Conservation (phyloP, 2,888 invertebrate species). For the Eupithecia dodoneata region DNA sequence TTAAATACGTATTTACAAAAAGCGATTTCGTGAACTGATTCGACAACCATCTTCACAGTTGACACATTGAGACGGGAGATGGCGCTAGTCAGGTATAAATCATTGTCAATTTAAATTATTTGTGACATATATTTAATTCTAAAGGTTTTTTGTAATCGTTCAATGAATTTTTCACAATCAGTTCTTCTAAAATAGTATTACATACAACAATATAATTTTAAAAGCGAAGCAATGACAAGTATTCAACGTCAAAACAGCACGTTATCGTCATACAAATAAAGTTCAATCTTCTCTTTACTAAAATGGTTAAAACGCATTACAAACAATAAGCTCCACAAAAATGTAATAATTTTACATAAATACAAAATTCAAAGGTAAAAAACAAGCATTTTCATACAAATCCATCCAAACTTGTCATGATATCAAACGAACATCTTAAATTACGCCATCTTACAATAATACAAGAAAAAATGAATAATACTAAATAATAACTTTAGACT, state of each 20-base stretch:
- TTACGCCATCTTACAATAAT: constrained; percentile 79
- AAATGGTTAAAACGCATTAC: constrained; percentile 57
- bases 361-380: constrained; percentile 59
- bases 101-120: constrained; percentile 15
- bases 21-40: constrained; percentile 35
- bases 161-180: constrained; percentile 29
- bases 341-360: constrained; percentile 67
- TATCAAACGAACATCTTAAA: constrained; percentile 78
- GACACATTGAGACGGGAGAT: not conserved
- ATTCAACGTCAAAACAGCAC: constrained; percentile 60
- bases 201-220: constrained; percentile 48
- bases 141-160: not conserved
- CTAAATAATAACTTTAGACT: constrained; percentile 63
- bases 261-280: constrained; percentile 42
- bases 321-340: constrained; percentile 70
- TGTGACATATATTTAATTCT: constrained; percentile 4
- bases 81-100: constrained; percentile 11
- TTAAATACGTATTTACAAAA: constrained; percentile 53
- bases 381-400: constrained; percentile 68
- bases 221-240: constrained; percentile 27
- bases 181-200: constrained; percentile 40
- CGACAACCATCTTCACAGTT: constrained; percentile 1
- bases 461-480: constrained; percentile 70
- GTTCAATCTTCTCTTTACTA: constrained; percentile 36
- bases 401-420: constrained; percentile 78